Evolutionary conservation across 2,888 invertebrate genomes (phyloP).

Genomic region (Plutella xylostella): DNA sequence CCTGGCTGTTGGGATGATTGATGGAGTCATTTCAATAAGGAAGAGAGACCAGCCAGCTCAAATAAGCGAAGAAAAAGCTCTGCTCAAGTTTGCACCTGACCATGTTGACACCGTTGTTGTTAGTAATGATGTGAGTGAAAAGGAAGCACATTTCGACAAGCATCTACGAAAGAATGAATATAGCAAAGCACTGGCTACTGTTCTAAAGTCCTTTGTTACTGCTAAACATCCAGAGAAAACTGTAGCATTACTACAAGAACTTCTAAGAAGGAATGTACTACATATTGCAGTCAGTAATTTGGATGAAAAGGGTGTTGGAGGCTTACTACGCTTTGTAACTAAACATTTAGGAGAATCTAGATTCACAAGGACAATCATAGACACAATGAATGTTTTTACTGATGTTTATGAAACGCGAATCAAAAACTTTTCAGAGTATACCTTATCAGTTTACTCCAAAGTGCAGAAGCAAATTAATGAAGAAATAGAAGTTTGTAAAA

Average conservation of each 20-base stretch:
- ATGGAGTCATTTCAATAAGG: slow-evolving; percentile 90
- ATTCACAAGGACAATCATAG: slow-evolving; percentile 79
- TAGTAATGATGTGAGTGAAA: slow-evolving; percentile 45
- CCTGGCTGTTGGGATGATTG: slow-evolving; percentile 91
- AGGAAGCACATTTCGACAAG: slow-evolving; percentile 73
- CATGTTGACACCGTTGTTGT: slow-evolving; percentile 60
- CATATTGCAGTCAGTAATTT: slow-evolving; percentile 80
- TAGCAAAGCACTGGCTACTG: slow-evolving; percentile 81
- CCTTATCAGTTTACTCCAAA: slow-evolving; percentile 71
- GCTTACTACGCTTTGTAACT: slow-evolving; percentile 81
- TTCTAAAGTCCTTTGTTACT: slow-evolving; percentile 70
- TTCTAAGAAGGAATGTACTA: slow-evolving; percentile 85
- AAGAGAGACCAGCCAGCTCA: slow-evolving; percentile 74
- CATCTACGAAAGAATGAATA: slow-evolving; percentile 85
- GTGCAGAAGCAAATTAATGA: slow-evolving; percentile 72
- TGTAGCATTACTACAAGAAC: slow-evolving; percentile 85
- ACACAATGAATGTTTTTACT: slow-evolving; percentile 79
- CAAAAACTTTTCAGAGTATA: slow-evolving; percentile 71
- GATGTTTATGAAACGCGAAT: slow-evolving; percentile 79
- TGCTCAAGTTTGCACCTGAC: slow-evolving; percentile 67
- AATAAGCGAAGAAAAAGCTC: slow-evolving; percentile 38
- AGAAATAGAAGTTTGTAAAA: slow-evolving; percentile 76
- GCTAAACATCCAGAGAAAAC: slow-evolving; percentile 80
- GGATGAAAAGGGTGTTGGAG: slow-evolving; percentile 72
- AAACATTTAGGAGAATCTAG: slow-evolving; percentile 78